phyloP scores from a whole-genome alignment of 2,113 vertebrate genomes.

The Thymallus thymallus region DNA sequence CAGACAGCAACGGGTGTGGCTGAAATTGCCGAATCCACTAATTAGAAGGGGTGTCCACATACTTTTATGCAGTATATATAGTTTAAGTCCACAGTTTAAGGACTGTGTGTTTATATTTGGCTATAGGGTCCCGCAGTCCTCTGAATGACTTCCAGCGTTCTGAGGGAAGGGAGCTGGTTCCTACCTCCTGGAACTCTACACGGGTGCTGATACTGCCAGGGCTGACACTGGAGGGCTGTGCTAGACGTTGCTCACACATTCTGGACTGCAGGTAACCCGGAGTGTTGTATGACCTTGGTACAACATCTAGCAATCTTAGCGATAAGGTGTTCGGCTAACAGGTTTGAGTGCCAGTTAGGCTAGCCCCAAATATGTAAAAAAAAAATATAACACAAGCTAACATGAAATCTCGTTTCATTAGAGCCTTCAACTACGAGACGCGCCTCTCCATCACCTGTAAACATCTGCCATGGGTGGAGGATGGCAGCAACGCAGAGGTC shows the following conservation, averaged over 20 bases:
- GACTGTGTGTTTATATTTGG: background rate
- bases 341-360: no score
- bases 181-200: conserved; percentile 42
- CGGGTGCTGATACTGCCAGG: conserved; percentile 40
- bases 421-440: conserved; percentile 87
- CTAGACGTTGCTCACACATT: conserved; percentile 74
- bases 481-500: conserved; percentile 73
- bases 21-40: no score
- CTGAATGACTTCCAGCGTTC: conserved; percentile 92
- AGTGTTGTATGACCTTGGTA: no score
- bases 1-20: no score
- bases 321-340: no score
- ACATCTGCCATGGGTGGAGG: conserved; percentile 85
- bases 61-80: background rate
- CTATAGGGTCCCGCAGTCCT: conserved; percentile 81
- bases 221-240: conserved; percentile 81
- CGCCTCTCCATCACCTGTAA: conserved; percentile 81
- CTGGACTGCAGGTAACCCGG: conserved; percentile 82
- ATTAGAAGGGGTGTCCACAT: background rate
- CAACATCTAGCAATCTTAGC: no score
- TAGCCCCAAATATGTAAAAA: no score
- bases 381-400: no score
- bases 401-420: conserved; percentile 43
- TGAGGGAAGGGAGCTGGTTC: conserved; percentile 80
- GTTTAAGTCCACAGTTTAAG: background rate